Evolutionary conservation across 2,888 invertebrate species (phyloP), one percentile per base, ranked within the genome.

Genomic region (Erpobdella octoculata): DNA sequence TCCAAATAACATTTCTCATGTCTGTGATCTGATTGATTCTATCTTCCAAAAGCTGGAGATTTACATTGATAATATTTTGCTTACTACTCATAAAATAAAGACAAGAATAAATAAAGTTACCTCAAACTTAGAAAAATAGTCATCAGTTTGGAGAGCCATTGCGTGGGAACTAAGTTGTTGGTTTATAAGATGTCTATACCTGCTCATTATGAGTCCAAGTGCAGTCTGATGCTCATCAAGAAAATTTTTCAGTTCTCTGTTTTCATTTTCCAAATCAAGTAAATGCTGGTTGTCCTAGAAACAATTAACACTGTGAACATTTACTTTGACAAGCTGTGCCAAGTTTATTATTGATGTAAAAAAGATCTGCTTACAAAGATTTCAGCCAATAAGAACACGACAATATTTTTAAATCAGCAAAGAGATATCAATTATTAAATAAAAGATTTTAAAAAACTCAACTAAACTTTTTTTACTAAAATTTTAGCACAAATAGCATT

Each of bases 181-280:
- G 46, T 41, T 41, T 4, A 67, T 41, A 38, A 95, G 94, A 80
- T 92, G 90, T 74, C 95, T 86, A 82, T 96, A 96, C 84, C 95
- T 96, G 73, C 91, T 90, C 96, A 96, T 97, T 78, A 96, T 93
- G 76, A 93, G 87, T 82, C 96, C 95, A 78, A 96, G 85, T 2
- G 93, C 92, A 76, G 90, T 89, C 80, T 95, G 92, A 82, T 96
- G 92, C 80, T 96, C 95, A 81, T 95, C 93, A 65, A 97, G 85
- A 21, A 92, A 90, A 70, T 90, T 88, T 79, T 91, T 87, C n/a
- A 96, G 86, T 82, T 94, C 93, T 65, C 90, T 88, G 83, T 96
- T 96, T 83, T 96, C 95, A 76, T 91, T 89, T 79, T 74, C 72
- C 18, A 75, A 65, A 66, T 74, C 74, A 21, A 72, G 72, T 37